phyloP scores from a whole-genome alignment of 2,113 vertebrate genomes.

The Ptyas mucosa region DNA sequence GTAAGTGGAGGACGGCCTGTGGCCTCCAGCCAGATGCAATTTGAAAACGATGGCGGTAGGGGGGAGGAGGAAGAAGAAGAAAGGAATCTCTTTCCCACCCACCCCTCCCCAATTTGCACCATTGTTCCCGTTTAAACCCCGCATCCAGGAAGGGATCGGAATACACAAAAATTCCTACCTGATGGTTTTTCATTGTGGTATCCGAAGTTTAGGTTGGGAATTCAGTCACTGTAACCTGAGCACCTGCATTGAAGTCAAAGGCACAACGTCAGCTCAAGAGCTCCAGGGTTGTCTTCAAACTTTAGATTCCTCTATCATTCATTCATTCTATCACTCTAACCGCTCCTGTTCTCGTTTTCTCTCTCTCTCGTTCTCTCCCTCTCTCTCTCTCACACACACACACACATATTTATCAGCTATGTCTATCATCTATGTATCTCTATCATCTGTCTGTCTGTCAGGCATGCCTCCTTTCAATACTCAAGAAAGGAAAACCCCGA shows the following conservation, averaged over 20 bases:
- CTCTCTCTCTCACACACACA: too few relatives aligned
- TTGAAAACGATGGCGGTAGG: not conserved
- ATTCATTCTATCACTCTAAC: too few relatives aligned
- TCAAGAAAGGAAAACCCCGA: too few relatives aligned
- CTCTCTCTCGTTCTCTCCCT: too few relatives aligned
- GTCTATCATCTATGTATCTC: too few relatives aligned
- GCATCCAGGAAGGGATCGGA: not conserved
- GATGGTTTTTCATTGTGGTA: conserved; percentile 70
- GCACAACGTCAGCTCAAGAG: fast-evolving
- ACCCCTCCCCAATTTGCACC: not conserved
- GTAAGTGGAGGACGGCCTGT: too few relatives aligned
- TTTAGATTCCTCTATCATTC: not conserved
- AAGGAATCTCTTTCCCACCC: not conserved
- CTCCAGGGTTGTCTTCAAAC: not conserved
- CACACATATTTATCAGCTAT: too few relatives aligned
- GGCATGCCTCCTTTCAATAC: too few relatives aligned
- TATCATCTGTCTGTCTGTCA: not conserved
- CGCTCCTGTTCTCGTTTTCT: too few relatives aligned
- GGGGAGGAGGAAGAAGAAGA: not conserved
- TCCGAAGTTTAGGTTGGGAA: conserved; percentile 20
- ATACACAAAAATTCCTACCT: conserved; percentile 57
- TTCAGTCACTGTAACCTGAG: conserved; percentile 21
- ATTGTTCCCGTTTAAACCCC: not conserved
- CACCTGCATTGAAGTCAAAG: conserved; percentile 37
- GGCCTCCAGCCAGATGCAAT: not conserved